These are phyloP conservation scores for Pangasius mekongensis DNA, from an alignment of 2,797 vertebrate genomes.

Conservation along the genomic window DNA sequence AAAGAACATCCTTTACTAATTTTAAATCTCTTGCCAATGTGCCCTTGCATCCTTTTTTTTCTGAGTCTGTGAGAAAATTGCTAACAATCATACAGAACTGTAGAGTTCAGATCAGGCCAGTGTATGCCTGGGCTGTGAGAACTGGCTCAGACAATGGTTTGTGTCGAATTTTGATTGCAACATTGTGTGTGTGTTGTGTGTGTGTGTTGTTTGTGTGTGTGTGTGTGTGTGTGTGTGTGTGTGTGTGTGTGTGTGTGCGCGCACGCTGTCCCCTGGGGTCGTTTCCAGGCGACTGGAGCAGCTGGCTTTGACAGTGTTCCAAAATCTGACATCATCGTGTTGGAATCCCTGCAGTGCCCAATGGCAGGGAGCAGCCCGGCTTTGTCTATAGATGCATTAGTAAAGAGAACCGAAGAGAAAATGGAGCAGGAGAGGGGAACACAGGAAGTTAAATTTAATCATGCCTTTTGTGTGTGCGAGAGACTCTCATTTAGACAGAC, in stretches of 20 bases:
- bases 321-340: constrained; percentile 71
- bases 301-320: constrained; percentile 64
- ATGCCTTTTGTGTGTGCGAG: background rate
- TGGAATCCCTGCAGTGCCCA: constrained; percentile 56
- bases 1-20: background rate
- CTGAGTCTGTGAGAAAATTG: background rate
- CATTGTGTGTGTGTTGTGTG: background rate
- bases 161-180: constrained; percentile 13
- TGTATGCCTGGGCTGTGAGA: background rate
- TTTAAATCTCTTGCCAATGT: background rate
- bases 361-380: constrained; percentile 50
- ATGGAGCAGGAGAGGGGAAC: constrained; percentile 24
- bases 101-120: constrained; percentile 23
- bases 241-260: constrained; percentile 42
- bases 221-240: constrained; percentile 1
- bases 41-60: background rate
- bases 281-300: constrained; percentile 69
- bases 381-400: constrained; percentile 55
- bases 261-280: constrained; percentile 35
- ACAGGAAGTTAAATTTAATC: constrained; percentile 29
- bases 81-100: background rate
- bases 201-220: constrained; percentile 1
- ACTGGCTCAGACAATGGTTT: background rate
- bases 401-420: constrained; percentile 21
- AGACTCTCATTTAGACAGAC: background rate